These are phyloP conservation scores for Enhydra lutris DNA, from an alignment of 2,113 vertebrate species.

Conservation along the genomic window DNA sequence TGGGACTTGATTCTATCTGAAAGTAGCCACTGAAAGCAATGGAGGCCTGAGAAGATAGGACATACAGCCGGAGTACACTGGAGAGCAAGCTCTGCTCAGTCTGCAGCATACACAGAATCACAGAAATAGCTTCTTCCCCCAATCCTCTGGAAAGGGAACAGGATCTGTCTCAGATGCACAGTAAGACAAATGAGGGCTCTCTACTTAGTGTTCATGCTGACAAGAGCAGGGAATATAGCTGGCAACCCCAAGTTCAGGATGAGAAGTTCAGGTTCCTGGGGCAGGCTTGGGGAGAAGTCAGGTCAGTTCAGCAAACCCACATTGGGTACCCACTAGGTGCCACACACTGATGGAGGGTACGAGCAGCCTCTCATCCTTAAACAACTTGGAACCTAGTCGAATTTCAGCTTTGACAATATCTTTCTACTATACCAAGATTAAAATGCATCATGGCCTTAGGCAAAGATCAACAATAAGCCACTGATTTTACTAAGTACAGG, in stretches of 20 bases:
- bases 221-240: background rate
- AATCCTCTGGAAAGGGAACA: background rate
- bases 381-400: background rate
- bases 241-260: background rate
- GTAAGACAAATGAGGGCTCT: background rate
- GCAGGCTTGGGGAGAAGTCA: background rate
- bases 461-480: background rate
- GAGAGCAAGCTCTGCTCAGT: background rate
- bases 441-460: background rate
- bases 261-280: background rate
- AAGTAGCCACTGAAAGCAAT: background rate
- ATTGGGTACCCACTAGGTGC: background rate
- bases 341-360: rapidly evolving
- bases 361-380: background rate
- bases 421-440: background rate
- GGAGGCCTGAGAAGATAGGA: background rate
- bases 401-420: background rate
- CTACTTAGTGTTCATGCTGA: background rate
- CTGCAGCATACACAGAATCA: background rate
- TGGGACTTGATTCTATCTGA: no score
- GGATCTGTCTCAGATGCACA: background rate
- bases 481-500: background rate
- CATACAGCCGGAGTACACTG: background rate
- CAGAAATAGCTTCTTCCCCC: background rate
- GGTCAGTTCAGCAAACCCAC: background rate